Evolutionary conservation across 2,888 invertebrate species (phyloP), one percentile per base, ranked within the genome.

Genomic region (Caenorhabditis japonica): DNA sequence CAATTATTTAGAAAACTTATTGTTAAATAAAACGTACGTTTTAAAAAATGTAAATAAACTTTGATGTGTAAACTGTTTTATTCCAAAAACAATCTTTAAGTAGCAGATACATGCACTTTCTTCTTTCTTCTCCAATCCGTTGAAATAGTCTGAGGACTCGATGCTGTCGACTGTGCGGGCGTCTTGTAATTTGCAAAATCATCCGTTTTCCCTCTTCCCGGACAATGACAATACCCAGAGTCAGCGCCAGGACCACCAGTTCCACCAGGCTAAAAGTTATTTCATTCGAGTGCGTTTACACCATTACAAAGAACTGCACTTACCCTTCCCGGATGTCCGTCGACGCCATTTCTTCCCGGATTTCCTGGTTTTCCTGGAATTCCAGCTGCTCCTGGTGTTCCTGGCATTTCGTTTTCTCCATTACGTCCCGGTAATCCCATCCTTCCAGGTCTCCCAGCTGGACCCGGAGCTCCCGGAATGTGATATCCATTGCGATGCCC

Each of bases 191-290:
- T 68, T 4, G 68, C n/a, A n/a, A 60, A 60, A 27, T 70, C 56
- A 10, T 70, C 61, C 23, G 2, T 61, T 51, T 70, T 70, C 4
- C 62, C 72, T 39, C 72, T 41, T 33, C 15, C 1, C 7, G 72
- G 72, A 34, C 72, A 72, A 15, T 59, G 47, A 34, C 72, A 72
- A 36, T 72, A 72, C 15, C 72, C 72, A 23, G 59, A 64, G 44
- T 73, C 73, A 5, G 59, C 53, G 2, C 73, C 73, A 15, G 49
- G 66, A 19, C 38, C 30, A 4, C 73, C 73, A 15, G 23, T 8
- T 4, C 46, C 55, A 23, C 73, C 73, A 13, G 60, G 51, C 73
- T 73, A 25, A 33, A 60, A 64, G 4, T 27, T 7, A 4, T 30
- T 55, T 23, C 4, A 27, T 7, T 21, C 17, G 3, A 27, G 13